Evolutionary conservation across 2,113 vertebrate genomes (phyloP).

Genomic region (Megaceryle maxima): DNA sequence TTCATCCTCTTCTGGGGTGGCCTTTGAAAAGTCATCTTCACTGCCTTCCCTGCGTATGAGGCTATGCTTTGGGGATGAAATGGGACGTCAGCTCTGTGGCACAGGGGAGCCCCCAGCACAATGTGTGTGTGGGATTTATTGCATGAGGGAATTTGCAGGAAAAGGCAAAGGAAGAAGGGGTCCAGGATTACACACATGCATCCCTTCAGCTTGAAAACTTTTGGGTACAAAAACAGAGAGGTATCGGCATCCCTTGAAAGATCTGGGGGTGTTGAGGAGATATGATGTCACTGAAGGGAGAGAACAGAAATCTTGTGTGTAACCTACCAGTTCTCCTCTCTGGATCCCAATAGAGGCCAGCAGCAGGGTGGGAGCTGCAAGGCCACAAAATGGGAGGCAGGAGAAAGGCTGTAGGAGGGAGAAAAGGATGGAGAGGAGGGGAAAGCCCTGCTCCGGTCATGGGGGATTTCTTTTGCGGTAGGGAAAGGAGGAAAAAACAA

Average conservation of each 20-base stretch:
- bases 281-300: neutral
- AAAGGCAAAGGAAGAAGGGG: neutral
- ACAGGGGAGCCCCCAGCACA: neutral
- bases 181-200: neutral
- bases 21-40: neutral
- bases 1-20: neutral
- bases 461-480: neutral
- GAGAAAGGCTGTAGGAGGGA: neutral
- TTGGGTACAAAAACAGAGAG: neutral
- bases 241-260: neutral
- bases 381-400: neutral
- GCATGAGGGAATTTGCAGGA: neutral
- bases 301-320: neutral
- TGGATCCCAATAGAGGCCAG: neutral
- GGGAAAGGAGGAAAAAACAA: neutral
- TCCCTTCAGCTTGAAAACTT: neutral
- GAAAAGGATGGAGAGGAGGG: neutral
- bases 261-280: neutral
- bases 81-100: neutral
- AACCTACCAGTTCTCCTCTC: fast-evolving
- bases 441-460: neutral
- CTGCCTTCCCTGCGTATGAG: neutral
- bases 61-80: neutral
- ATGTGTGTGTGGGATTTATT: neutral
- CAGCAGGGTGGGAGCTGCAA: neutral